These are phyloP conservation scores for Molanna angustata DNA, from an alignment of 2,888 invertebrate genomes.

Conservation along the genomic window DNA sequence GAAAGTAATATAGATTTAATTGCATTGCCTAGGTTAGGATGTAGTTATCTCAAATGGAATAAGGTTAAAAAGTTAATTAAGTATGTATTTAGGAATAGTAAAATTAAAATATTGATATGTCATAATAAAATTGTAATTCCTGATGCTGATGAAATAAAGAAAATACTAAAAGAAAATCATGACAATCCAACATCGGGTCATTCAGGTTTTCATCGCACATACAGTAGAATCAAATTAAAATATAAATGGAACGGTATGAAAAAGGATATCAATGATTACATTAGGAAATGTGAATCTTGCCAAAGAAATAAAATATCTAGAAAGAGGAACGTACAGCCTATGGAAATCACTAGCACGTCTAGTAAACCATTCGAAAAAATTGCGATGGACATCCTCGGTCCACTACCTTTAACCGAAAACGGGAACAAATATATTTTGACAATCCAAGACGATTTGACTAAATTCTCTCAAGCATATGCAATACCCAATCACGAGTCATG, in stretches of 20 bases:
- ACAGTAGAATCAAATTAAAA: conserved; percentile 16
- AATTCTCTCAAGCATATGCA: conserved; percentile 37
- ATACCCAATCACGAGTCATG: conserved; percentile 37
- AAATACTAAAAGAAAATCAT: conserved; percentile 4
- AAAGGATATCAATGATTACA: conserved; percentile 19
- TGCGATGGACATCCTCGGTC: conserved; percentile 38
- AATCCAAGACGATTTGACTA: conserved; percentile 39
- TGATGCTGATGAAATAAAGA: not conserved
- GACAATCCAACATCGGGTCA: conserved; percentile 14
- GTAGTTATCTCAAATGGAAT: not conserved
- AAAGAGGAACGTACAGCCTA: conserved; percentile 34
- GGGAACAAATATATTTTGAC: conserved; percentile 39
- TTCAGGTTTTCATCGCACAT: conserved; percentile 22
- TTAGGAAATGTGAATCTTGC: conserved; percentile 36
- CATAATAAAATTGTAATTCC: not conserved
- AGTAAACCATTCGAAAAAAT: conserved; percentile 35
- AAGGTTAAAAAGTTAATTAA: not conserved
- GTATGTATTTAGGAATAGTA: not conserved
- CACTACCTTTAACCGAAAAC: conserved; percentile 35
- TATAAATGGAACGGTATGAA: conserved; percentile 27
- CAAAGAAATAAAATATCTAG: conserved; percentile 36
- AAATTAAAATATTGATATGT: conserved; percentile 1
- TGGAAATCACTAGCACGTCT: conserved; percentile 37
- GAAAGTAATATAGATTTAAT: conserved; percentile 25
- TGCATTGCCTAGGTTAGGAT: conserved; percentile 8